phyloP scores from a whole-genome alignment of 2,797 vertebrate species.

The Spheniscus humboldti region DNA sequence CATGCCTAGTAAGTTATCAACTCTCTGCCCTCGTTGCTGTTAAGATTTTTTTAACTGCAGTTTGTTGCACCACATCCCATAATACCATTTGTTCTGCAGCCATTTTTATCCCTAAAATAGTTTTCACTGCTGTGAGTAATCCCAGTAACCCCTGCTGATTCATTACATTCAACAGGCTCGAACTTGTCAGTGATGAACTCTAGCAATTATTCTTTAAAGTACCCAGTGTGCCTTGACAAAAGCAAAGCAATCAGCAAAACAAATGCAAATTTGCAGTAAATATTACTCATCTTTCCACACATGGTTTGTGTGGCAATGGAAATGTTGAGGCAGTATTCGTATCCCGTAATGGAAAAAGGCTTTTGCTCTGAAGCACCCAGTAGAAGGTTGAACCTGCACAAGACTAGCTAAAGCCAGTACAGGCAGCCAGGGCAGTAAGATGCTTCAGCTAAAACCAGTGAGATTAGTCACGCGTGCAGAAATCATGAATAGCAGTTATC shows the following conservation, averaged over 20 bases:
- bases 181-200: background rate
- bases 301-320: background rate
- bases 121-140: background rate
- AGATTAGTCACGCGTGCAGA: background rate
- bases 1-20: background rate
- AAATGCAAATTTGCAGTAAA: background rate
- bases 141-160: background rate
- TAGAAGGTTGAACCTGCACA: background rate
- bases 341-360: background rate
- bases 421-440: background rate
- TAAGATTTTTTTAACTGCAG: background rate
- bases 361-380: background rate
- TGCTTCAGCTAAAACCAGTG: background rate
- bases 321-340: background rate
- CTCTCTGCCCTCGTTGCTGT: background rate
- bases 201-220: background rate
- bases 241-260: slow-evolving; percentile 41
- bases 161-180: background rate
- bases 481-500: background rate
- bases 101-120: background rate
- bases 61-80: background rate
- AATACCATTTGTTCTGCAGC: background rate
- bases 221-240: slow-evolving; percentile 22
- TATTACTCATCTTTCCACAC: background rate
- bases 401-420: background rate